A percentile compares a stretch with the other conserved stretches of the same genome.
Conservation (phyloP, 2,797 vertebrate species). For the Trematomus bernacchii region DNA sequence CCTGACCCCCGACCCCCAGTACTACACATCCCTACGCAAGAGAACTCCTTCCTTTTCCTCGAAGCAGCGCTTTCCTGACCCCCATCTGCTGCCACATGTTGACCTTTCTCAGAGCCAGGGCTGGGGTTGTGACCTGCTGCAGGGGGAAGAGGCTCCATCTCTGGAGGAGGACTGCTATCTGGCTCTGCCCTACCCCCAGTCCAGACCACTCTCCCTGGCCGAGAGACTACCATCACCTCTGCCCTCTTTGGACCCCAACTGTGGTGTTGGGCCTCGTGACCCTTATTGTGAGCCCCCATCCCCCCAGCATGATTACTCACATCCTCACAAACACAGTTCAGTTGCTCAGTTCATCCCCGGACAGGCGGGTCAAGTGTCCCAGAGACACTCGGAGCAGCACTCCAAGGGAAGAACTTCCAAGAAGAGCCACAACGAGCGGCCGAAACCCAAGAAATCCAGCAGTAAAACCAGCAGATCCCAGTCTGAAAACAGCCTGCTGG, state of each 20-base stretch:
- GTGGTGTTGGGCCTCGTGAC: conserved; percentile 70
- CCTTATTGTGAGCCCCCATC: conserved; percentile 76
- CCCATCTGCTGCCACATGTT: conserved; percentile 55
- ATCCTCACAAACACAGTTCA: conserved; percentile 78
- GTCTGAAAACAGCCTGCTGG: conserved; percentile 89
- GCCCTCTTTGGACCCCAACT: conserved; percentile 77
- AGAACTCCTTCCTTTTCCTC: conserved; percentile 72
- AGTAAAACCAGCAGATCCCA: conserved; percentile 87
- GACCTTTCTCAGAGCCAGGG: conserved; percentile 76
- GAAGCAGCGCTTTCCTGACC: conserved; percentile 68
- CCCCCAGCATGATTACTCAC: conserved; percentile 74
- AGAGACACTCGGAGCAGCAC: conserved; percentile 68
- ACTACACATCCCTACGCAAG: conserved; percentile 79
- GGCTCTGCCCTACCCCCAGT: conserved; percentile 74
- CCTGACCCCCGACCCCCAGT: conserved; percentile 77
- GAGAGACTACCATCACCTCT: conserved; percentile 76
- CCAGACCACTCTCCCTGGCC: conserved; percentile 71
- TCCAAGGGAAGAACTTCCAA: conserved; percentile 75
- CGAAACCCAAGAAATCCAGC: conserved; percentile 74
- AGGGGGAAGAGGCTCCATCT: conserved; percentile 75
- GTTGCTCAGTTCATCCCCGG: conserved; percentile 88
- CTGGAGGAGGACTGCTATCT: conserved; percentile 79
- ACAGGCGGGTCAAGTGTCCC: conserved; percentile 73
- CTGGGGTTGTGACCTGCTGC: conserved; percentile 79
- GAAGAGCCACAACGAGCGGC: conserved; percentile 81